Percentiles rank a stretch among this genome's conserved stretches.
Evolutionary conservation across 2,797 vertebrate genomes (phyloP).

Genomic region (Gymnodraco acuticeps): DNA sequence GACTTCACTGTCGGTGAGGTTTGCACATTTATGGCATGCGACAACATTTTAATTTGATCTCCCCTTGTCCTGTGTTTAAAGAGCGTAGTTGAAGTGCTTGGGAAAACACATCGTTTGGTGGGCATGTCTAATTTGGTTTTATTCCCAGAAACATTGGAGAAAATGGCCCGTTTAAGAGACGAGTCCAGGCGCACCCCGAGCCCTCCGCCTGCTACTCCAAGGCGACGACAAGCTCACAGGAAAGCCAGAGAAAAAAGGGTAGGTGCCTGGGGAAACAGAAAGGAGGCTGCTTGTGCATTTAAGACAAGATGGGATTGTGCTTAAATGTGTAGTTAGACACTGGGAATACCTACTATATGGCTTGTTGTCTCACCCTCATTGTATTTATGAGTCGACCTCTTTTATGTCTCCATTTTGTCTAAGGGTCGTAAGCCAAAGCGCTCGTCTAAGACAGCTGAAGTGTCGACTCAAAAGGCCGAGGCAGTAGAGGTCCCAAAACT

Average conservation of each 20-base stretch:
- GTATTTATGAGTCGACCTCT: background rate
- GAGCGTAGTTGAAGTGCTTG: background rate
- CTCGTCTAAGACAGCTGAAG: conserved; percentile 54
- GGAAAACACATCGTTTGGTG: background rate
- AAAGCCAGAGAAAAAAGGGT: conserved; percentile 92
- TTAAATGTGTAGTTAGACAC: background rate
- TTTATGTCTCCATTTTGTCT: background rate
- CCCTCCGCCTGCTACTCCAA: conserved; percentile 9
- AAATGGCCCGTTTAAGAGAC: conserved; percentile 53
- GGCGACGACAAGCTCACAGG: conserved; percentile 80
- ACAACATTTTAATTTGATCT: background rate
- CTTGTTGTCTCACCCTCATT: background rate
- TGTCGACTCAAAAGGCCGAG: conserved; percentile 40
- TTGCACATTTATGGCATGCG: background rate
- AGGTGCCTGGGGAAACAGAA: conserved; percentile 29
- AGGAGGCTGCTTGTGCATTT: background rate
- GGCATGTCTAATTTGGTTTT: background rate
- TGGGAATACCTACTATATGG: background rate
- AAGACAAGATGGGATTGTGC: background rate
- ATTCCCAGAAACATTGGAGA: conserved; percentile 70
- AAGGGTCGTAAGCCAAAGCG: conserved; percentile 66
- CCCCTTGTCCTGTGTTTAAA: background rate
- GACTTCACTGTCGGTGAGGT: conserved; percentile 91
- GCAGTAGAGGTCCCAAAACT: conserved; percentile 78
- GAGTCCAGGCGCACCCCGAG: conserved; percentile 9